Evolutionary conservation across 2,888 invertebrate genomes (phyloP), one percentile per base, ranked within the genome.

Genomic region (Cerceris rybyensis): DNA sequence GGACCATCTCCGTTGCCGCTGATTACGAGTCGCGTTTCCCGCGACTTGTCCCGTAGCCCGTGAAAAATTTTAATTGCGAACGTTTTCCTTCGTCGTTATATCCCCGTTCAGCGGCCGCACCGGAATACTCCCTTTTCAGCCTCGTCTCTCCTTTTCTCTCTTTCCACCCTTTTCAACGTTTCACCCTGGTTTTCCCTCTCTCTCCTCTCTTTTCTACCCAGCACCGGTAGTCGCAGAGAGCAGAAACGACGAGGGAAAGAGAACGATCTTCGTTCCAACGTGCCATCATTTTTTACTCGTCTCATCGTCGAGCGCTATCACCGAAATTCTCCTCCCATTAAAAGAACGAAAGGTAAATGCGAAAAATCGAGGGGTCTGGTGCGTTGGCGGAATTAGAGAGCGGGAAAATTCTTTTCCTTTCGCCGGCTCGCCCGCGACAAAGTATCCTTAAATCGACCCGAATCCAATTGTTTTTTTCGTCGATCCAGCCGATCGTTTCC

Each of bases 1-100:
- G 50, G 13, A 2, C 50, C 50, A 50, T 50, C 50, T 50, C 50
- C n/a, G 50, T 50, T n/a, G 11, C n/a, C 6, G n/a, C n/a, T 11
- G n/a, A 50, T 50, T 50, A 50, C 50, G 50, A 50, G 11, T 50
- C 50, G 50, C n/a, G 50, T 1, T 11, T 28, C 43, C 28, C 9
- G n/a, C 13, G 46, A 14, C 49, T 14, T 58, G 57, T 55, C 61
- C 57, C 67, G 49, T 8, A 41, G 58, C 1, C 58, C 70, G 61
- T 77, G 77, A 65, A 78, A 85, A 75, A 87, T 86, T 87, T 86
- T 87, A 88, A 87, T 87, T 87, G 85, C 85, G 69, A 82, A 65
- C 75, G 74, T 81, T 83, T 78, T 69, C 60, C 74, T 41, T 76
- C 80, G 74, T 82, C 75, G 82, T 87, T 87, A 87, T 28, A 28